These are phyloP conservation scores for Danaus chrysippus DNA, from an alignment of 2,888 invertebrate species.

Conservation along the genomic window DNA sequence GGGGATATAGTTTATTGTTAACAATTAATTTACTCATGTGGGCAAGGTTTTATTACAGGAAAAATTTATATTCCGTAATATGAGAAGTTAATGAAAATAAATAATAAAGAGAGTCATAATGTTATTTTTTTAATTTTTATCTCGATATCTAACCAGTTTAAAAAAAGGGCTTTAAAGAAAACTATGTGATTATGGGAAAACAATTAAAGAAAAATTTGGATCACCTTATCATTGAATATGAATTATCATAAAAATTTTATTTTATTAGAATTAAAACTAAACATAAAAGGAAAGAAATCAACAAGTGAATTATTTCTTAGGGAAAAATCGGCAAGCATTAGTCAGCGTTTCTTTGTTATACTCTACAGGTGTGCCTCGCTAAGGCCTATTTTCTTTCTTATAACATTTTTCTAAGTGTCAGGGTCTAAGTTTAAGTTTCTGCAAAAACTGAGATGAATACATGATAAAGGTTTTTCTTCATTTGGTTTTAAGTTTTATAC, in stretches of 20 bases:
- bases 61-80: too few relatives aligned
- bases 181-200: too few relatives aligned
- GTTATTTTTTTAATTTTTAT: background rate
- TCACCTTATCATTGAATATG: too few relatives aligned
- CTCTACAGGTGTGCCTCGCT: slow-evolving; percentile 59
- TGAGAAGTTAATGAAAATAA: too few relatives aligned
- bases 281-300: slow-evolving; percentile 47
- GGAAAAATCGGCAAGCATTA: slow-evolving; percentile 65
- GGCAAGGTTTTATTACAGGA: background rate
- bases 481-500: too few relatives aligned
- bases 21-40: background rate
- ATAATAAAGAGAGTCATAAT: background rate
- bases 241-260: too few relatives aligned
- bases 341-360: slow-evolving; percentile 64
- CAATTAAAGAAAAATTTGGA: too few relatives aligned
- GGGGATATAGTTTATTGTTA: slow-evolving; percentile 4
- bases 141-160: too few relatives aligned
- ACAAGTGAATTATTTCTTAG: slow-evolving; percentile 73
- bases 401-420: slow-evolving; percentile 33
- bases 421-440: slow-evolving; percentile 1
- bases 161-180: too few relatives aligned
- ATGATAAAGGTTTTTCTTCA: background rate
- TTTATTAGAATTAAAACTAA: too few relatives aligned
- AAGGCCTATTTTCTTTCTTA: slow-evolving; percentile 51
- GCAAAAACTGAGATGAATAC: background rate